phyloP scores from a whole-genome alignment of 2,888 invertebrate species.

The Spodoptera picta region DNA sequence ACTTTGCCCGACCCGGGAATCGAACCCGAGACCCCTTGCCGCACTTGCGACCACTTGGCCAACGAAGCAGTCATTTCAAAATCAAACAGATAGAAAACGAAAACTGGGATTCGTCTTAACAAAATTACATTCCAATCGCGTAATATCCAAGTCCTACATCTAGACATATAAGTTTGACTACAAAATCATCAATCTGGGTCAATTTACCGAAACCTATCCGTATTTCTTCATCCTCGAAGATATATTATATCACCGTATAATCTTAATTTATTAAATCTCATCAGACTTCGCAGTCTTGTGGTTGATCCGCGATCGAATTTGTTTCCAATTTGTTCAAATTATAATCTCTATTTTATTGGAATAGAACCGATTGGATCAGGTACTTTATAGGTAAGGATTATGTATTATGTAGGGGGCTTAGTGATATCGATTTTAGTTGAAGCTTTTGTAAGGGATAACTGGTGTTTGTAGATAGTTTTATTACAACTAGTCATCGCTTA shows the following conservation, averaged over 20 bases:
- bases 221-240: no score
- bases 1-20: no score
- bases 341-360: conserved; percentile 28
- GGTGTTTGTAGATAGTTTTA: not conserved
- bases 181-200: no score
- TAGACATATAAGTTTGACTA: no score
- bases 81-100: no score
- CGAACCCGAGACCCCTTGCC: no score
- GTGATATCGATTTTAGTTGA: conserved; percentile 11
- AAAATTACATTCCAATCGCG: no score
- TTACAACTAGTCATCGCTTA: not conserved
- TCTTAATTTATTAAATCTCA: conserved; percentile 42
- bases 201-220: no score
- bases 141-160: no score
- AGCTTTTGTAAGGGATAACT: not conserved
- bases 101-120: no score
- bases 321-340: conserved; percentile 36
- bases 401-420: not conserved
- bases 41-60: no score
- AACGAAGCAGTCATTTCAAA: no score
- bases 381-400: conserved; percentile 16
- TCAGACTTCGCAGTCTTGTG: conserved; percentile 25
- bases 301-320: conserved; percentile 29
- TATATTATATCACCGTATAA: conserved; percentile 5
- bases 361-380: conserved; percentile 21